Evolutionary conservation across 2,113 vertebrate species (phyloP).

Genomic region (Lophura nycthemera): DNA sequence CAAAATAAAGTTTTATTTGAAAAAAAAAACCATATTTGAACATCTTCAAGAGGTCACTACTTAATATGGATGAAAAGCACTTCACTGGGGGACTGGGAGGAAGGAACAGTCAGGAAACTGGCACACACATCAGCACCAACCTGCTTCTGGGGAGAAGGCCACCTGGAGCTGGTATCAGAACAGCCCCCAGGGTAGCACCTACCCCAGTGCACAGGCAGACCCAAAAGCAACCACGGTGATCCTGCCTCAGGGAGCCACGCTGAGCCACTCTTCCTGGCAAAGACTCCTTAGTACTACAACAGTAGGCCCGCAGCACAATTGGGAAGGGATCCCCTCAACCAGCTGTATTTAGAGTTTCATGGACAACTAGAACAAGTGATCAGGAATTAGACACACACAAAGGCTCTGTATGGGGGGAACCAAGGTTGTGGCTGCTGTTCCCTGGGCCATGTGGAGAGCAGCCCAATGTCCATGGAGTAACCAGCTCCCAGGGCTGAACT

Average conservation of each 20-base stretch:
- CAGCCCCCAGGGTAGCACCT: background rate
- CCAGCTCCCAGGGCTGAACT: background rate
- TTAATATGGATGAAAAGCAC: background rate
- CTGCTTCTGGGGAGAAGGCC: background rate
- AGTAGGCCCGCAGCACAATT: background rate
- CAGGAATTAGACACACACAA: background rate
- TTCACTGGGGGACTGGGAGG: background rate
- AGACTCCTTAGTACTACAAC: background rate
- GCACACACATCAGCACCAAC: background rate
- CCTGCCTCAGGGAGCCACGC: rapidly evolving
- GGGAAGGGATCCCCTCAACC: background rate
- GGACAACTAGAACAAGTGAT: background rate
- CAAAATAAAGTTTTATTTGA: slow-evolving; percentile 86
- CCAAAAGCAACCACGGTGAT: background rate
- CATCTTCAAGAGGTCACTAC: background rate
- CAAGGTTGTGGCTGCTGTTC: rapidly evolving
- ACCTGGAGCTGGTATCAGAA: background rate
- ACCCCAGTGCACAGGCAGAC: background rate
- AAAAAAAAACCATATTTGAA: background rate
- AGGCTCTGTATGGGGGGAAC: background rate
- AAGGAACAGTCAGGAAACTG: background rate
- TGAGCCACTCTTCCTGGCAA: background rate
- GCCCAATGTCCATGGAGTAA: background rate
- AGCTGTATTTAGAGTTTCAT: background rate
- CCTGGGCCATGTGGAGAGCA: background rate